Evolutionary conservation across 2,797 vertebrate species (phyloP), one percentile per base, ranked within the genome.

Genomic region (Apodemus agrarius): DNA sequence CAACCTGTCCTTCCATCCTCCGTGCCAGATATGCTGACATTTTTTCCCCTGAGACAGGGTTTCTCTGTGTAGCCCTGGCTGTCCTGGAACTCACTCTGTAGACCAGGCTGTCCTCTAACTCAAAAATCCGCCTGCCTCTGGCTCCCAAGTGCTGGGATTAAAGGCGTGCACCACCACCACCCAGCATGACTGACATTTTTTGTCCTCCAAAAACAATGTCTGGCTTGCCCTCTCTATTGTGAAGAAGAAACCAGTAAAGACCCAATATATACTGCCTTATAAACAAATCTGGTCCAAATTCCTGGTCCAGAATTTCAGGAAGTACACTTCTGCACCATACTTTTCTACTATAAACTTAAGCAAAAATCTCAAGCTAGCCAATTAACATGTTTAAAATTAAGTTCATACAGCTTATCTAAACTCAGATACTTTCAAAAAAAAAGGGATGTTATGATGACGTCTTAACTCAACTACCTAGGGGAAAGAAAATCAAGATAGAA

Each of bases 381-480:
- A 93, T 80, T 69, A 93, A 87, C n/a, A 92, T 57, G 57, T 74
- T 95, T 96, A 84, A 94, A 93, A 95, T 92, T 75, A 93, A 92
- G 21, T 85, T 96, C 34, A 95, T n/a, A 4, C 22, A 94, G 78
- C 19, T 93, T 80, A 76, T 76, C 24, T 13, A 91, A 86, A 75
- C 12, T 74, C 26, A 34, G 13, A 65, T 21, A 81, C 13, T 96
- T 93, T 29, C 54, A n/a, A 24, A 92, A 31, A 90, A 95, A 95
- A 86, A 43, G 34, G 31, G 21, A 59, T 88, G 72, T 6, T 84
- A 90, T 88, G 63, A 96, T 24, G 22, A 16, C 43, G 74, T 79
- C 52, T 86, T 72, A 93, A 72, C 31, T 88, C 24, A n/a, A 89
- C 34, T 85, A 7, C 40, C 17, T 19, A 43, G 16, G 16, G 24